Base-by-base conservation (phyloP, 2,888 invertebrate species). In the Mamestra brassicae region DNA sequence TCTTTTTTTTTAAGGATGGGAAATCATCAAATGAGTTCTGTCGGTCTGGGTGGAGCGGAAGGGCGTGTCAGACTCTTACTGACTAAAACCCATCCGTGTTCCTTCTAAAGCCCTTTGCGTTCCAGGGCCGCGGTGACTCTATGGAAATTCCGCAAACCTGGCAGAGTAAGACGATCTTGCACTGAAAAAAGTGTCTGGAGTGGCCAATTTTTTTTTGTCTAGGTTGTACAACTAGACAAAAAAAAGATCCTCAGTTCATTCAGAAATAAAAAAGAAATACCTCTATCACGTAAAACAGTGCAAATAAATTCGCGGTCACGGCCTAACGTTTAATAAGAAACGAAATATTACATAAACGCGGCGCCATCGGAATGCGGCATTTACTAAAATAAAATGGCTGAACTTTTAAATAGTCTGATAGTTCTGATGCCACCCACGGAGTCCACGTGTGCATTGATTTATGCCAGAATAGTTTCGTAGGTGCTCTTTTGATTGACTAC, bases 311-410 rank as follows among this genome's bases (percentile, higher is more conserved):
- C 83, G 82, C 76, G 87, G 88, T 68, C 86, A 87, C 45, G 75
- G 81, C 61, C 76, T 71, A 63, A 42, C 42, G 72, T 67, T 77
- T 73, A 84, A 76, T 86, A 81, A 74, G 75, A 85, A 70, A 74
- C 66, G 62, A 70, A 75, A 81, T 72, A 85, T 86, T 85, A 81
- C 81, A 84, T 85, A 84, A 84, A 79, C 72, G 74, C 64, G 74
- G 15, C 68, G 55, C 69, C 67, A 68, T 60, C 42, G 86, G 91
- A 90, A 91, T 90, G 90, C 84, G 88, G 82, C 60, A 78, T 84
- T 83, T 83, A 76, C 81, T 72, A 77, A 86, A 90, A 90, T 89
- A 89, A 90, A 87, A 81, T 80, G 64, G 78, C 57, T 78, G 80
- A 78, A 70, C 73, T 85, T 83, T 66, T 74, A 85, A 87, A 88